phyloP scores from a whole-genome alignment of 2,797 vertebrate species.

The Trachurus trachurus region DNA sequence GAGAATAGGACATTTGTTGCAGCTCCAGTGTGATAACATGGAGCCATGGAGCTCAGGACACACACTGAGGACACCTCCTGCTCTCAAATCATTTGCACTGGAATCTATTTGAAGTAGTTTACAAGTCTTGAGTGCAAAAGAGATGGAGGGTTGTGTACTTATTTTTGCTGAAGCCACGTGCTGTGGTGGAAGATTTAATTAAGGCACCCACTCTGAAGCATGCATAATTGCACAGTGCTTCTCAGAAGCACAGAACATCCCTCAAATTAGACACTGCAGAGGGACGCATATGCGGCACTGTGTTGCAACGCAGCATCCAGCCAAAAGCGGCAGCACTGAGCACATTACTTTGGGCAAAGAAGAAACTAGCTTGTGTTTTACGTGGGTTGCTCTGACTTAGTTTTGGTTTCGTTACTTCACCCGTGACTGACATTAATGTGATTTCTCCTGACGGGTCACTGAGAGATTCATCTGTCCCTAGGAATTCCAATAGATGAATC shows the following conservation, averaged over 20 bases:
- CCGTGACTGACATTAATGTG: not conserved
- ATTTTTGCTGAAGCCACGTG: conserved; percentile 33
- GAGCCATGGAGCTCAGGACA: not conserved
- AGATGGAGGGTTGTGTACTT: conserved; percentile 16
- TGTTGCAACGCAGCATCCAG: not conserved
- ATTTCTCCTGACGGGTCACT: conserved; percentile 1
- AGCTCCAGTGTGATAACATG: not conserved
- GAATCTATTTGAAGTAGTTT: conserved; percentile 29
- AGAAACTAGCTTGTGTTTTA: not conserved
- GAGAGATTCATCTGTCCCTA: conserved; percentile 1
- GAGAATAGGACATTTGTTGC: not conserved
- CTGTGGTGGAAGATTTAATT: conserved; percentile 64
- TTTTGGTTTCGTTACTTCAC: conserved; percentile 12
- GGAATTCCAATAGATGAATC: conserved; percentile 6
- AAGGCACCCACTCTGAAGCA: conserved; percentile 56
- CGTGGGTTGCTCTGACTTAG: not conserved
- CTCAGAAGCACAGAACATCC: conserved; percentile 49
- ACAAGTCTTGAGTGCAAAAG: conserved; percentile 22
- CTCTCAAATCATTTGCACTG: conserved; percentile 18
- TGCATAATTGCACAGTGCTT: conserved; percentile 59
- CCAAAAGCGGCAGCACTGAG: conserved; percentile 4
- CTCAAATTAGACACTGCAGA: conserved; percentile 49
- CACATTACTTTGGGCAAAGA: not conserved
- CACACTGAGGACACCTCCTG: conserved; percentile 6
- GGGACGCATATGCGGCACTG: conserved; percentile 24